Conservation (phyloP, 2,888 invertebrate species). For the Erebia palarica region DNA sequence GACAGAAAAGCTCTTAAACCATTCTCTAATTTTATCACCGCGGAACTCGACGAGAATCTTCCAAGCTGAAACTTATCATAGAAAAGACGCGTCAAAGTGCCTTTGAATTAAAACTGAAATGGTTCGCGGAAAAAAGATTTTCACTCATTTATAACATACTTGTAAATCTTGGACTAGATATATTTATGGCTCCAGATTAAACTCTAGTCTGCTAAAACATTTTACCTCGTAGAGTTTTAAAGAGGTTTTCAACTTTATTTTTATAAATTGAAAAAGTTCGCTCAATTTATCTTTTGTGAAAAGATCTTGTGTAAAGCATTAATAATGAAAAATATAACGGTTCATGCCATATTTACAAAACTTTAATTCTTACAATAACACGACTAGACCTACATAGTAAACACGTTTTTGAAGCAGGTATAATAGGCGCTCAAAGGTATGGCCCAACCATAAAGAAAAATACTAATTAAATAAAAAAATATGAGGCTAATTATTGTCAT, state of each 20-base stretch:
- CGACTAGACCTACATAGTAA: too few relatives aligned
- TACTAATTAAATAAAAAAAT: too few relatives aligned
- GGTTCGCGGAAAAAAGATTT: conserved; percentile 31
- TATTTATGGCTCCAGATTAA: background rate
- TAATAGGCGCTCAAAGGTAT: too few relatives aligned
- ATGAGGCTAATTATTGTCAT: too few relatives aligned
- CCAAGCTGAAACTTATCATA: conserved; percentile 33
- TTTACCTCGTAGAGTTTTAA: conserved; percentile 10
- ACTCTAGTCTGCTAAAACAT: conserved; percentile 1
- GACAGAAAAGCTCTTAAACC: conserved; percentile 56
- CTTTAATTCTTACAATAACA: too few relatives aligned
- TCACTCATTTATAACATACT: conserved; percentile 28
- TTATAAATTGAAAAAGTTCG: conserved; percentile 18
- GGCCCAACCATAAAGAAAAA: too few relatives aligned
- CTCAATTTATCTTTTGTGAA: conserved; percentile 9
- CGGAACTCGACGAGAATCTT: conserved; percentile 35
- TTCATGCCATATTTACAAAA: too few relatives aligned
- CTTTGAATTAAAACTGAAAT: conserved; percentile 35
- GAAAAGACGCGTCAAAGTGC: conserved; percentile 37
- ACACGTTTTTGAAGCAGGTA: too few relatives aligned
- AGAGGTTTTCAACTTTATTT: conserved; percentile 14
- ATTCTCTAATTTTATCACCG: conserved; percentile 54
- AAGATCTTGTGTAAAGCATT: background rate
- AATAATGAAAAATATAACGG: too few relatives aligned
- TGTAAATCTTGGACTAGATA: background rate